These are phyloP conservation scores for Bujurquina vittata DNA, from an alignment of 2,113 vertebrate species.

Conservation along the genomic window DNA sequence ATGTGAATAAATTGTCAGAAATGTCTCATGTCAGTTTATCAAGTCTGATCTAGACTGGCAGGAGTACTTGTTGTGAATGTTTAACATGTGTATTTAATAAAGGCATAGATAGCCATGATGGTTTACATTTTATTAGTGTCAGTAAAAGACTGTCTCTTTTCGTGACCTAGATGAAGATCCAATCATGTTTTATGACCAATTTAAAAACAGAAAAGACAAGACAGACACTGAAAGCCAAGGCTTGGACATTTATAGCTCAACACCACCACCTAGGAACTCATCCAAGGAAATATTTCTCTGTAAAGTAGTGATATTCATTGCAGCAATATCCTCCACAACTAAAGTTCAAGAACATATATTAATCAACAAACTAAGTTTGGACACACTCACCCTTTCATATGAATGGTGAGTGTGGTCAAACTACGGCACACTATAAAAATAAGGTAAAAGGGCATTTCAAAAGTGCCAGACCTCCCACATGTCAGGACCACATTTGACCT, in stretches of 20 bases:
- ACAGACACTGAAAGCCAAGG: not conserved
- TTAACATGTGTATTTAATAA: not conserved
- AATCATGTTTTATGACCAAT: not conserved
- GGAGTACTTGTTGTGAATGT: not conserved
- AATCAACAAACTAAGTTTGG: too few species aligned
- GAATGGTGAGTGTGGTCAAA: too few species aligned
- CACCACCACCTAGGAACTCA: not conserved
- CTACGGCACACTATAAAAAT: not conserved
- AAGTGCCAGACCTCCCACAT: conserved; percentile 12
- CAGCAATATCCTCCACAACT: not conserved
- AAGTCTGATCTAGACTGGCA: not conserved
- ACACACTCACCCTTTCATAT: too few species aligned
- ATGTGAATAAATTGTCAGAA: not conserved
- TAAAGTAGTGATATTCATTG: not conserved
- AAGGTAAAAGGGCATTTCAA: conserved; percentile 16
- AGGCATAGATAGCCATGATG: not conserved
- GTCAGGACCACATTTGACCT: conserved; percentile 24
- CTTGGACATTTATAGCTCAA: conserved; percentile 1
- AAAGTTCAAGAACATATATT: not conserved
- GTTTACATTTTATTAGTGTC: conserved; percentile 5
- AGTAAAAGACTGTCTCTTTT: conserved; percentile 11
- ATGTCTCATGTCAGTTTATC: not conserved
- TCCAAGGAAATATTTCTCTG: not conserved
- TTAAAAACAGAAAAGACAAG: not conserved
- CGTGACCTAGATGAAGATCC: not conserved